Percentiles rank a stretch among this genome's conserved stretches.
Conservation (phyloP, 2,797 vertebrate genomes). For the Sciurus carolinensis region DNA sequence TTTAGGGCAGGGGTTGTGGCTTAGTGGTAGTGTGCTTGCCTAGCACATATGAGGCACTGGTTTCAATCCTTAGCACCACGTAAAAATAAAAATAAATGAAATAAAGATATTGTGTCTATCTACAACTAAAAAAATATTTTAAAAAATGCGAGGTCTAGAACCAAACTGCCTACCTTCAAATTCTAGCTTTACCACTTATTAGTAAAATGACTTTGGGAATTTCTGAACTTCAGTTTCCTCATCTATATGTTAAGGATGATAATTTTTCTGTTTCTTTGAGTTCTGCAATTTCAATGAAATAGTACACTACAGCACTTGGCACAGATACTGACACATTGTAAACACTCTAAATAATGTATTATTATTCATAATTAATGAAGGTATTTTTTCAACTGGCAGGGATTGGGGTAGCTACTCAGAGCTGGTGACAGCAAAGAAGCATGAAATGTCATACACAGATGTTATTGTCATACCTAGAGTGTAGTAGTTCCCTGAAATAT, state of each 20-base stretch:
- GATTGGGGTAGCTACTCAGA: constrained; percentile 8
- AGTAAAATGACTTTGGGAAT: constrained; percentile 38
- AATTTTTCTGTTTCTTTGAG: constrained; percentile 34
- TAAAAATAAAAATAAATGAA: too few relatives aligned
- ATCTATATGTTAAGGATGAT: not conserved
- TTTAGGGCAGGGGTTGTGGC: too few relatives aligned
- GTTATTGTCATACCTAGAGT: not conserved
- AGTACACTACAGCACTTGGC: constrained; percentile 42
- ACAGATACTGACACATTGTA: constrained; percentile 13
- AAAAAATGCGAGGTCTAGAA: not conserved
- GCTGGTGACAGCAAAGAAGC: constrained; percentile 20
- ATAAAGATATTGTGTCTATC: too few relatives aligned
- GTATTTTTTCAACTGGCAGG: not conserved
- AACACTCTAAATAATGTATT: constrained; percentile 34
- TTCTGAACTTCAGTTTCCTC: constrained; percentile 36
- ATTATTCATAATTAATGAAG: constrained; percentile 37
- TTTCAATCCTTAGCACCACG: too few relatives aligned
- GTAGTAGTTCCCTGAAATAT: not conserved
- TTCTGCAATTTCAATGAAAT: constrained; percentile 46
- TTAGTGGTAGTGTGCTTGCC: too few relatives aligned
- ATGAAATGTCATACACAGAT: constrained; percentile 44
- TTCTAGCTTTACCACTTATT: constrained; percentile 38
- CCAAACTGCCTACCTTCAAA: constrained; percentile 24
- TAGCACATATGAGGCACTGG: too few relatives aligned
- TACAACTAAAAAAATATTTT: too few relatives aligned